Evolutionary conservation across 1,140 invertebrate genomes (phyloP), one percentile per base, ranked within the genome.

Genomic region (Drosophila sproati): DNA sequence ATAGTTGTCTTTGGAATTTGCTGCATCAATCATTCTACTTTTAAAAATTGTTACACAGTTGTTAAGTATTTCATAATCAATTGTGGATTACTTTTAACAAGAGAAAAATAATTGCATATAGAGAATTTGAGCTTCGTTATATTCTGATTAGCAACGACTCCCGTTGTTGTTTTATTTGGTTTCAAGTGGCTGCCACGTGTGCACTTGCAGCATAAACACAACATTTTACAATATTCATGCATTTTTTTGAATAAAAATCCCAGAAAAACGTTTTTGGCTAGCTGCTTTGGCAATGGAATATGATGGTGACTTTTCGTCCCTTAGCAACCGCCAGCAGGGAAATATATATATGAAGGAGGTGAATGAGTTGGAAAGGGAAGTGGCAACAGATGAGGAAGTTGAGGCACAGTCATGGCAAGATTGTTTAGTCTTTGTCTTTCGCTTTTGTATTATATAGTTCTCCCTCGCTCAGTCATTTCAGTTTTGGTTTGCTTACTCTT

Each of bases 181-280:
- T 66, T 64, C n/a, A 72, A 72, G 61, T 72, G 69, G 61, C 54
- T 63, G 59, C 68, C 68, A 59, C 69, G 69, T 72, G 69, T 64
- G 61, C 61, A 72, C 61, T 72, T 66, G 69, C 28, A 51, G 52
- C 61, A 72, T 72, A 72, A 72, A 72, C 52, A 72, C 43, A 57
- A 34, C 62, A 66, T 66, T 72, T 66, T 57, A 66, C 29, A 55
- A 64, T 57, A 66, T 57, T 62, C 54, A 32, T 45, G 20, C 50
- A 39, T 4, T 35, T 32, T 57, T 56, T 31, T 41, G 45, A 48
- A 66, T 66, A 45, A 56, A 57, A 69, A 52, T 71, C 34, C 3
- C 28, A 10, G 52, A 43, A 63, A 71, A 71, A 71, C 60, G 68
- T 71, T 71, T 59, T 72, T 35, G 54, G 45, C n/a, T 34, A 57